A percentile compares a stretch with the other conserved stretches of the same genome.
Conservation (phyloP, 2,113 vertebrate genomes). For the Gyps fulvus region DNA sequence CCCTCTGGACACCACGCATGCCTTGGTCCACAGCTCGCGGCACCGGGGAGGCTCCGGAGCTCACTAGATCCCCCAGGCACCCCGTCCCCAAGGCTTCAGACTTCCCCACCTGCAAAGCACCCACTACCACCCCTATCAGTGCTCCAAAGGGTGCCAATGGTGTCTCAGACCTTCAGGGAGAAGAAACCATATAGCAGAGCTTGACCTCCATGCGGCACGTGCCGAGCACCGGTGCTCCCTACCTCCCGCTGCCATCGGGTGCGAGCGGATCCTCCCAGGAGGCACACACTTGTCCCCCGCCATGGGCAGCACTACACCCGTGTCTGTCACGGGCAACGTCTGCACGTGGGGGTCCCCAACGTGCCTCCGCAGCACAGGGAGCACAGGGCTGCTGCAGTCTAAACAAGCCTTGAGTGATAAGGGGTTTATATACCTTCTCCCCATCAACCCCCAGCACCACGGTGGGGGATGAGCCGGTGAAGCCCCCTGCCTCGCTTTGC, state of each 20-base stretch:
- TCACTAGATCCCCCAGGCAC: neutral
- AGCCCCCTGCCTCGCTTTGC: neutral
- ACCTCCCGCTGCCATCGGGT: neutral
- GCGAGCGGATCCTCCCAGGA: fast-evolving
- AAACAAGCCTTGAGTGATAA: neutral
- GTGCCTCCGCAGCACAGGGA: neutral
- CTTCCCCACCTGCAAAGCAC: neutral
- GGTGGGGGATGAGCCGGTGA: fast-evolving
- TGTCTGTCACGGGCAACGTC: neutral
- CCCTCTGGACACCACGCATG: neutral
- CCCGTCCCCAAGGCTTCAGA: neutral
- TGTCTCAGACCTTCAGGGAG: neutral
- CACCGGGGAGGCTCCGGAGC: neutral
- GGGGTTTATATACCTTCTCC: neutral
- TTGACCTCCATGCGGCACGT: fast-evolving
- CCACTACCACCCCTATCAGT: neutral
- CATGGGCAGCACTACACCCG: fast-evolving
- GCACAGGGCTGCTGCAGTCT: neutral
- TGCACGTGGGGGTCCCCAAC: fast-evolving
- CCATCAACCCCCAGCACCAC: neutral
- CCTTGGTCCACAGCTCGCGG: fast-evolving
- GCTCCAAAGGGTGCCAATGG: neutral
- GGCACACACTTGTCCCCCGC: fast-evolving
- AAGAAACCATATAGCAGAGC: neutral
- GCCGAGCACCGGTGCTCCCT: neutral